These are phyloP conservation scores for Micropoecilia bifurca DNA, from an alignment of 2,797 vertebrate genomes.

Conservation along the genomic window DNA sequence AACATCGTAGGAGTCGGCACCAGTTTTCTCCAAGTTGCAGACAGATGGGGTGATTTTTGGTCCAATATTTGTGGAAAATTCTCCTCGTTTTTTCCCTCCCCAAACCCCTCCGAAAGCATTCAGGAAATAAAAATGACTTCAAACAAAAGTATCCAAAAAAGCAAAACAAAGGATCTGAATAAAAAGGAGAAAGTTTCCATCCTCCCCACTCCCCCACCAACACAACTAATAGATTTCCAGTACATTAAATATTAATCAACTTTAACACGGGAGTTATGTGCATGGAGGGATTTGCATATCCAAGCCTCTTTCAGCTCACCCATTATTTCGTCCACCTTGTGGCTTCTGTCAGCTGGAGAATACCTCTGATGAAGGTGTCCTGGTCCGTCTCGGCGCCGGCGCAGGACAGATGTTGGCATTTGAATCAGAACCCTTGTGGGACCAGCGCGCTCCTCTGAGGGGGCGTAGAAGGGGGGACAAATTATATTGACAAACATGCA, in stretches of 20 bases:
- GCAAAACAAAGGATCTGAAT: conserved; percentile 36
- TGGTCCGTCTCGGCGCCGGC: conserved; percentile 64
- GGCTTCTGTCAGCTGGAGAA: conserved; percentile 79
- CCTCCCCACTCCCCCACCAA: conserved; percentile 8
- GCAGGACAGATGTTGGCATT: conserved; percentile 83
- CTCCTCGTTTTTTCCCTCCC: conserved; percentile 36
- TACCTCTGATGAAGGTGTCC: conserved; percentile 78
- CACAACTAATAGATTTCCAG: conserved; percentile 65
- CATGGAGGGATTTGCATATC: conserved; percentile 68
- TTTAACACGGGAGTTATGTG: conserved; percentile 43
- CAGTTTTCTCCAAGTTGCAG: neutral
- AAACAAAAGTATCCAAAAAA: conserved; percentile 28
- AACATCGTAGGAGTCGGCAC: neutral
- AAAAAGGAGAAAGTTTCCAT: conserved; percentile 45
- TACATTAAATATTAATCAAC: conserved; percentile 72
- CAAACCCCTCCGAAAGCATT: conserved; percentile 31
- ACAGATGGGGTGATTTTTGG: conserved; percentile 19
- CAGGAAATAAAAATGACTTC: conserved; percentile 60
- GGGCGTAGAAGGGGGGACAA: conserved; percentile 67
- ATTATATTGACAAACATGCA: conserved; percentile 84
- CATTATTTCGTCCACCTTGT: conserved; percentile 79
- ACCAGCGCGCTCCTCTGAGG: conserved; percentile 63
- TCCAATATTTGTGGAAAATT: conserved; percentile 42
- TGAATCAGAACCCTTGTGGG: conserved; percentile 77
- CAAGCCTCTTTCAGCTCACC: conserved; percentile 58